Conservation (phyloP, 1,140 invertebrate species). For the Potamilus streckersoni region DNA sequence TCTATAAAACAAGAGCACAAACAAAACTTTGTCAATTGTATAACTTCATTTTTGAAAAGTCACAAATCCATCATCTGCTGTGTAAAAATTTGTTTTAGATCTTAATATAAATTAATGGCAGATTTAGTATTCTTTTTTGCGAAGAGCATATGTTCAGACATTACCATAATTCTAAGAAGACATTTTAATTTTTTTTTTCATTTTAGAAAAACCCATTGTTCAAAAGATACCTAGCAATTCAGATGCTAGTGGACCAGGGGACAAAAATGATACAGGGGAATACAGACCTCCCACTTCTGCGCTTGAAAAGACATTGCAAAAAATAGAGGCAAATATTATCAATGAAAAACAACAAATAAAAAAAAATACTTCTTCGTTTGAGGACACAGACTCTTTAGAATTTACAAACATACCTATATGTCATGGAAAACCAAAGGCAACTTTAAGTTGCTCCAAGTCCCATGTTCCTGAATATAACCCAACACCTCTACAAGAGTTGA, state of each 20-base stretch:
- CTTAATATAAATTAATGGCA: too few relatives aligned
- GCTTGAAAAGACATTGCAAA: conserved; percentile 19
- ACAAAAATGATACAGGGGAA: conserved; percentile 5
- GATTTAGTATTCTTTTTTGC: too few relatives aligned
- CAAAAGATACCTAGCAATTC: conserved; percentile 1
- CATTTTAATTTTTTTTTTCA: conserved; percentile 5
- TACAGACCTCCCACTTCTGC: conserved; percentile 14
- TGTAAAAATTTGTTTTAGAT: too few relatives aligned
- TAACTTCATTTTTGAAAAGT: too few relatives aligned
- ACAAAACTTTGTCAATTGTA: too few relatives aligned
- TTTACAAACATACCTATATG: too few relatives aligned
- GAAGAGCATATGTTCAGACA: too few relatives aligned
- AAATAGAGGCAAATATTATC: conserved; percentile 22
- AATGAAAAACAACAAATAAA: conserved; percentile 9
- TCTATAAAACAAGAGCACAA: too few relatives aligned
- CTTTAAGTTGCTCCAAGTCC: neutral
- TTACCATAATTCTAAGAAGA: neutral
- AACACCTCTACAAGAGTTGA: conserved; percentile 74
- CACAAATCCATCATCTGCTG: too few relatives aligned
- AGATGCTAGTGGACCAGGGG: neutral
- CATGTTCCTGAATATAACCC: conserved; percentile 73
- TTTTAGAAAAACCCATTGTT: conserved; percentile 4
- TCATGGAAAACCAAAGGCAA: neutral
- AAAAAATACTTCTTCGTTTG: too few relatives aligned
- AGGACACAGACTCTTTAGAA: too few relatives aligned